Evolutionary conservation across 2,113 vertebrate genomes (phyloP), one percentile per base, ranked within the genome.

Genomic region (Penelope pileata): DNA sequence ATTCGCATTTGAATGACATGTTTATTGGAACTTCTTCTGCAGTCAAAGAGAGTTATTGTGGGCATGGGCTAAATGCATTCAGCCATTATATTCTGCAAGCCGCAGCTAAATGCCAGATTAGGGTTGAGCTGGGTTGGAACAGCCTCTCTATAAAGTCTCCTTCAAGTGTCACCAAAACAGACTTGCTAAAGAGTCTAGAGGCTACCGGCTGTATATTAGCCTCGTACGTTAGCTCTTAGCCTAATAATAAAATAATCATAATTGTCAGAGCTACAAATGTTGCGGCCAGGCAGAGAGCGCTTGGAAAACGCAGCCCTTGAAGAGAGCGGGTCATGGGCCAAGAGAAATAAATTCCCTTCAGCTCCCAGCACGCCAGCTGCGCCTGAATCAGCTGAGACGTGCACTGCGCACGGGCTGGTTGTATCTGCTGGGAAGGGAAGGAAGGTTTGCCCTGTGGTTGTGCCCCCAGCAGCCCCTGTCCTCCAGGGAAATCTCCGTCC

Each of bases 311-410:
- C 83, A 89, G 83, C 79, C 66, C 88, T 94, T 0, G 2, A 58
- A 94, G 83, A 59, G 58, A 96, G 53, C 1, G 2, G 86, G 45
- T 94, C 86, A 91, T 75, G 88, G 78, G 95, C 94, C 94, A 96
- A 96, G 66, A 93, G 88, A 95, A 96, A 97, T 94, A 95, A 93
- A 95, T 95, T 92, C 77, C 92, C 88, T 90, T 90, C 74, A 2
- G 86, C 83, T 96, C 90, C 92, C 90, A 91, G 90, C 79, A 84
- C 45, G 16, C 93, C 90, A 82, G 88, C 77, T 88, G 56, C 78
- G 76, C 60, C 91, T 94, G 78, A 93, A 94, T 90, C 90, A 81
- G 95, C 86, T 86, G 56, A 48, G 81, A 88, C 0, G 7, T 11
- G 63, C 0, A 0, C 32, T 2, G 7, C 77, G 50, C 7, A 0